These are phyloP conservation scores for Poecilia picta DNA, from an alignment of 2,797 vertebrate genomes.

Conservation along the genomic window DNA sequence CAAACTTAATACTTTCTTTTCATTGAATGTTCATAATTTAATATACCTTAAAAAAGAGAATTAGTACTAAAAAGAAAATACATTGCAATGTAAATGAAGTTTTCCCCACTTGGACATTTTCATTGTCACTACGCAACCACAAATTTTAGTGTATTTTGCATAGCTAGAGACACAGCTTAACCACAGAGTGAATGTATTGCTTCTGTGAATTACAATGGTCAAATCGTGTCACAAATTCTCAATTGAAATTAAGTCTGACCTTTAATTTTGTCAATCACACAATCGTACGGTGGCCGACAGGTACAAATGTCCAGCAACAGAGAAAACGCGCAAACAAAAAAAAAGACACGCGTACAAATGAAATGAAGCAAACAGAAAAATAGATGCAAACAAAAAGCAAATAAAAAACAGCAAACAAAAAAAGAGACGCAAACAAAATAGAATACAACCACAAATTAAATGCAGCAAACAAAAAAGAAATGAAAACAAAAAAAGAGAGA, in stretches of 20 bases:
- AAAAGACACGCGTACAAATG: too few relatives aligned
- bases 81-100: neutral
- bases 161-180: neutral
- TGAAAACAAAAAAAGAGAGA: too few relatives aligned
- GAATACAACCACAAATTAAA: too few relatives aligned
- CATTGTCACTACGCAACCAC: neutral
- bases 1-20: neutral
- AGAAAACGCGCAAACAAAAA: too few relatives aligned
- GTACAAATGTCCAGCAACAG: too few relatives aligned
- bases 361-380: too few relatives aligned
- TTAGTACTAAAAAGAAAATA: neutral
- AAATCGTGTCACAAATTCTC: neutral
- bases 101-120: neutral
- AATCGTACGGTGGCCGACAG: too few relatives aligned
- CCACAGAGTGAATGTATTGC: neutral
- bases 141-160: neutral
- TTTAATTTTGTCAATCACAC: neutral
- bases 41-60: neutral
- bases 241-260: neutral
- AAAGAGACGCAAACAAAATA: too few relatives aligned
- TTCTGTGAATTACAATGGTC: neutral
- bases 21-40: constrained; percentile 2
- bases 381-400: too few relatives aligned
- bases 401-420: too few relatives aligned
- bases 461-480: too few relatives aligned